These are phyloP conservation scores for Ptychobarbus kaznakovi DNA, from an alignment of 2,797 vertebrate genomes.

Conservation along the genomic window DNA sequence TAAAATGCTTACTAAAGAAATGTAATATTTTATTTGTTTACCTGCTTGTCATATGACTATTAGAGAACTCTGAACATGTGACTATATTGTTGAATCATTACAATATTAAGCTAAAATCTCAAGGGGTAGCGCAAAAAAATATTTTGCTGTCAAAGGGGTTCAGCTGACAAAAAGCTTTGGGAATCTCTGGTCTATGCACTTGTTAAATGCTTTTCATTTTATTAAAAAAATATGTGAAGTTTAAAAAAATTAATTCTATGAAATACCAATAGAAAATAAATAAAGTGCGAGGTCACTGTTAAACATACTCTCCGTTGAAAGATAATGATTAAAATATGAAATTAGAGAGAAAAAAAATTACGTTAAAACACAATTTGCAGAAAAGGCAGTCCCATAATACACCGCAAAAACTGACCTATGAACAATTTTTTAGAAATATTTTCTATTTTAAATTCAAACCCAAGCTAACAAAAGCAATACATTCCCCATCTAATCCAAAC, in stretches of 20 bases:
- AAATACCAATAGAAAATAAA: background rate
- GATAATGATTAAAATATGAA: background rate
- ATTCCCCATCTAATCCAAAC: constrained; percentile 49
- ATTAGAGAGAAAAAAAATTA: background rate
- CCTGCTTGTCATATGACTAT: background rate
- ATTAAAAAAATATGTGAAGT: background rate
- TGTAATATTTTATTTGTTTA: background rate
- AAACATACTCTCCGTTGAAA: background rate
- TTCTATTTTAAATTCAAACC: background rate
- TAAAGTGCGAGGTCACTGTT: background rate
- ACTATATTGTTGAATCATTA: background rate
- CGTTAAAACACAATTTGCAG: background rate
- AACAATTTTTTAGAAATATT: background rate
- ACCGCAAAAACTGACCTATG: background rate
- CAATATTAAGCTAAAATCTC: background rate
- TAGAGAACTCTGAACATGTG: background rate
- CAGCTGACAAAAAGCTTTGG: background rate
- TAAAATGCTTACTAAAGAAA: background rate
- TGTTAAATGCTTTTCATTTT: background rate
- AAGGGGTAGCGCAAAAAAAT: too few species aligned
- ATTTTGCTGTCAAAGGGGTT: background rate
- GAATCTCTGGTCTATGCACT: background rate
- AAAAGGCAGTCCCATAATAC: background rate
- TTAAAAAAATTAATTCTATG: background rate
- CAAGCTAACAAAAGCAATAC: constrained; percentile 17